Evolutionary conservation across 2,797 vertebrate species (phyloP).

Genomic region (Myotis findleyi): DNA sequence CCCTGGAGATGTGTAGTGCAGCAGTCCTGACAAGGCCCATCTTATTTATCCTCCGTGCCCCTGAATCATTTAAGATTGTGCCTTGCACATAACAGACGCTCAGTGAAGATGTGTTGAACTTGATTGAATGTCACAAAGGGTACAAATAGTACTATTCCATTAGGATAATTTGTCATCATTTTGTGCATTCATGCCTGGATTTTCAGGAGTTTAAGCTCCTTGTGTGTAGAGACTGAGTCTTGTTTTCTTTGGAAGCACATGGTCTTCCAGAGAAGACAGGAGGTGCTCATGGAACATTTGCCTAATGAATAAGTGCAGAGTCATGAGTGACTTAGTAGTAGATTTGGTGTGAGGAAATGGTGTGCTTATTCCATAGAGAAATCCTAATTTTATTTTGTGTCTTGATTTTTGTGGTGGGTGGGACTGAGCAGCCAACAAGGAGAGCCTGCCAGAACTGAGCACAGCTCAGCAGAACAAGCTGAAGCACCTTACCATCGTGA

Average conservation of each 20-base stretch:
- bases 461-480: constrained; percentile 91
- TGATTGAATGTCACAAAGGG: background rate
- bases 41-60: background rate
- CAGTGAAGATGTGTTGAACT: background rate
- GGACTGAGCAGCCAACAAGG: constrained; percentile 89
- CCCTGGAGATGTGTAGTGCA: background rate
- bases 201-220: background rate
- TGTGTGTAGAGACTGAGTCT: background rate
- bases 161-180: background rate
- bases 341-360: background rate
- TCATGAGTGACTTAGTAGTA: background rate
- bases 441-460: constrained; percentile 89
- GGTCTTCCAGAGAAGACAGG: background rate
- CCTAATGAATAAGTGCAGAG: background rate
- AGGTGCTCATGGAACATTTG: background rate
- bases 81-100: background rate
- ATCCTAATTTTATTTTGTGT: constrained; percentile 80
- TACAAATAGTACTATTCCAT: background rate
- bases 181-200: background rate
- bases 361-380: constrained; percentile 59
- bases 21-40: background rate
- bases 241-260: background rate
- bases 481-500: constrained; percentile 91
- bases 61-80: background rate
- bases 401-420: constrained; percentile 81